phyloP scores from a whole-genome alignment of 2,888 invertebrate genomes.

The Cheilosia grossa region DNA sequence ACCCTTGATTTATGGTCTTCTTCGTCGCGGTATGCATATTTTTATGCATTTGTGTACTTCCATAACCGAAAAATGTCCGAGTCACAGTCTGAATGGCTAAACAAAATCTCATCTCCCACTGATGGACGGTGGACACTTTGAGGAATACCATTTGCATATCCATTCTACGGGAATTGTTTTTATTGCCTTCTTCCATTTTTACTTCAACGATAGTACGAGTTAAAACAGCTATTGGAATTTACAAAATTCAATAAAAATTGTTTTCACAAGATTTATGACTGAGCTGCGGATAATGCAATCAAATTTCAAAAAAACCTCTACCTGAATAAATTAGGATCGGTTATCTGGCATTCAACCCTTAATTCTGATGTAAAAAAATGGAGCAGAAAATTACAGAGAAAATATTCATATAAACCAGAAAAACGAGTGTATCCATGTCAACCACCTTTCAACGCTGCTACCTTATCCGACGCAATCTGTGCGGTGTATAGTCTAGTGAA shows the following conservation, averaged over 20 bases:
- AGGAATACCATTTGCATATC: constrained; percentile 39
- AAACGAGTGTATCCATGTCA: constrained; percentile 12
- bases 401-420: constrained; percentile 48
- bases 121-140: constrained; percentile 30
- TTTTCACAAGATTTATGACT: constrained; percentile 32
- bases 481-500: constrained; percentile 28
- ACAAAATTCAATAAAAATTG: not conserved
- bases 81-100: constrained; percentile 61
- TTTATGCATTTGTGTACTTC: constrained; percentile 2
- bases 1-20: constrained; percentile 53
- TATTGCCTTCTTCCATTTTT: constrained; percentile 23
- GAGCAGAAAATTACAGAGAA: constrained; percentile 35
- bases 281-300: not conserved
- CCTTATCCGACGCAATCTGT: constrained; percentile 64
- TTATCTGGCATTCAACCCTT: constrained; percentile 27
- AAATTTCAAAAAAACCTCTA: constrained; percentile 17
- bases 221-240: not conserved
- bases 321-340: constrained; percentile 55
- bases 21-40: constrained; percentile 32
- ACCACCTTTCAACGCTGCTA: constrained; percentile 17
- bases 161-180: constrained; percentile 40
- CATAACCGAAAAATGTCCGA: constrained; percentile 17
- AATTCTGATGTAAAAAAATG: constrained; percentile 21
- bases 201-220: constrained; percentile 10
- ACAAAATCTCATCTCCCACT: constrained; percentile 37